A percentile compares a stretch with the other conserved stretches of the same genome.
Conservation (phyloP, 2,888 invertebrate species). For the Parapristionchus giblindavisi region DNA sequence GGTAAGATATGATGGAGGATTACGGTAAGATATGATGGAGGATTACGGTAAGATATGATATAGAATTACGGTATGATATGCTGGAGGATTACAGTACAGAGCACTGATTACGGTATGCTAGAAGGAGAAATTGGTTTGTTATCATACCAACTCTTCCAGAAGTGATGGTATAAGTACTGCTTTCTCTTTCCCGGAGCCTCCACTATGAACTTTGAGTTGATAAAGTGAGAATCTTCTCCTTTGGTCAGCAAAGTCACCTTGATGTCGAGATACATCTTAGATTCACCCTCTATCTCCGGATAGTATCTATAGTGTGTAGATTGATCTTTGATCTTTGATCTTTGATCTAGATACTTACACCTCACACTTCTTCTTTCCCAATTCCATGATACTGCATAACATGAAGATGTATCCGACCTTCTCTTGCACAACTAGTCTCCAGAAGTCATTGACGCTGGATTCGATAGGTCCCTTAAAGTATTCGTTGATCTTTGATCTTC, state of each 20-base stretch:
- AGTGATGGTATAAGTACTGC: constrained; percentile 15
- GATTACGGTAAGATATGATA: no score
- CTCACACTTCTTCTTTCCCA: constrained; percentile 27
- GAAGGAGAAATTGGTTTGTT: no score
- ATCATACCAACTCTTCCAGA: constrained; percentile 18
- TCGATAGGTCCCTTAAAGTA: constrained; percentile 19
- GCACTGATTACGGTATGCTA: no score
- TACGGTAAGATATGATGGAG: no score
- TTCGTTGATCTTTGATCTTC: constrained; percentile 7
- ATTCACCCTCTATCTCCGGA: background rate
- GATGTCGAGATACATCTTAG: background rate
- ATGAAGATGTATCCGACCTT: constrained; percentile 19
- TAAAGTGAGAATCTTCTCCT: background rate
- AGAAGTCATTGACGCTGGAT: background rate
- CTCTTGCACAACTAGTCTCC: constrained; percentile 21
- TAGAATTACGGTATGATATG: no score
- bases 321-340: background rate
- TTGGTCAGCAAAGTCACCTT: background rate
- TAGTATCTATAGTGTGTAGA: constrained; percentile 1
- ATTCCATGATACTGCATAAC: constrained; percentile 15
- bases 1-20: no score
- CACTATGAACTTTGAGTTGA: constrained; percentile 10
- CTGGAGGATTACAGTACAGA: no score
- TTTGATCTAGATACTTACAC: background rate
- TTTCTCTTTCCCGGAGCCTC: background rate